phyloP scores from a whole-genome alignment of 1,140 invertebrate genomes.

The Ceratitis capitata region DNA sequence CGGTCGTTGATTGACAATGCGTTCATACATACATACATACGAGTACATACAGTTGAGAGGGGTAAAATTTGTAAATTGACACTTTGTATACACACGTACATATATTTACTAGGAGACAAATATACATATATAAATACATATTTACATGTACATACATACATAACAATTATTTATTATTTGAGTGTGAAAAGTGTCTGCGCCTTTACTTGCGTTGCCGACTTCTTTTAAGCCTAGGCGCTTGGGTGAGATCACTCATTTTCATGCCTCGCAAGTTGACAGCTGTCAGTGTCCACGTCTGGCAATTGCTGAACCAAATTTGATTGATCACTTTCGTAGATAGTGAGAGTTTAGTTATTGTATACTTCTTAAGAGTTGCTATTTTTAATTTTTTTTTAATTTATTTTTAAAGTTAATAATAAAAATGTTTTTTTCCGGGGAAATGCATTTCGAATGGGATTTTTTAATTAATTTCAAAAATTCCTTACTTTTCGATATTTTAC shows the following conservation, averaged over 20 bases:
- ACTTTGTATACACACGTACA: neutral
- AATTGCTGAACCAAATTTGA: conserved; percentile 26
- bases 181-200: neutral
- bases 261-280: conserved; percentile 1
- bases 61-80: neutral
- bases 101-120: neutral
- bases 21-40: too few relatives aligned
- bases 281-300: conserved; percentile 26
- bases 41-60: too few relatives aligned
- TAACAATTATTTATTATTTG: conserved; percentile 1
- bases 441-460: neutral
- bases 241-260: neutral
- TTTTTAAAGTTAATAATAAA: neutral
- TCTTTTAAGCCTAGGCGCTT: neutral
- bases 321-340: conserved; percentile 14
- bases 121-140: neutral
- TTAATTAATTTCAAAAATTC: neutral
- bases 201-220: neutral
- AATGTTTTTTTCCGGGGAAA: neutral
- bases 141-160: neutral
- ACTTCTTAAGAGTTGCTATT: neutral
- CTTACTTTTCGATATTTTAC: neutral
- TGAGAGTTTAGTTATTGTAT: neutral
- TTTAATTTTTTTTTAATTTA: neutral
- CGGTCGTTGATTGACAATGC: neutral